phyloP scores from a whole-genome alignment of 2,888 invertebrate genomes.

The Molanna angustata region DNA sequence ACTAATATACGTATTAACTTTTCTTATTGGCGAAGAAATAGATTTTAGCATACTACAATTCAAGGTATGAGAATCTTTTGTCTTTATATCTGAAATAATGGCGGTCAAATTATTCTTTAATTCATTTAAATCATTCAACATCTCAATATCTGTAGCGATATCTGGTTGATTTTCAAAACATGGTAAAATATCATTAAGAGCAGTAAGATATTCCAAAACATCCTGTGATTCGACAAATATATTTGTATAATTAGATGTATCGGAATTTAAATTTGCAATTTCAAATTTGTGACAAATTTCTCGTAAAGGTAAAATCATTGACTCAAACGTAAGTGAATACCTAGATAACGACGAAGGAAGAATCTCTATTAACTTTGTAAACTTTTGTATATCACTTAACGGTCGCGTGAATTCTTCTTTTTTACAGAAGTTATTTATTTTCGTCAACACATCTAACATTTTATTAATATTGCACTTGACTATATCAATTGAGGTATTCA shows the following conservation, averaged over 20 bases:
- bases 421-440: constrained; percentile 24
- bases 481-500: constrained; percentile 19
- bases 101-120: neutral
- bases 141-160: neutral
- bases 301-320: constrained; percentile 25
- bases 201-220: neutral
- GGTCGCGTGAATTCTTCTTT: constrained; percentile 23
- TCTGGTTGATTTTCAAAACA: neutral
- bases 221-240: neutral
- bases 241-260: neutral
- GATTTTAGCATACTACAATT: neutral
- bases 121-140: neutral
- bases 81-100: neutral
- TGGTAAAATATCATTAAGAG: neutral
- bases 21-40: neutral
- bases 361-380: constrained; percentile 22
- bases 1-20: neutral
- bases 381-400: constrained; percentile 24
- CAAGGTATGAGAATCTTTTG: neutral
- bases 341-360: constrained; percentile 10
- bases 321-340: constrained; percentile 19
- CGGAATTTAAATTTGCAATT: constrained; percentile 20
- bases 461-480: constrained; percentile 15
- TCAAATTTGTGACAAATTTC: constrained; percentile 31
- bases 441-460: constrained; percentile 26